Evolutionary conservation across 2,888 invertebrate genomes (phyloP).

Genomic region (Scelioninae gen. 1): DNA sequence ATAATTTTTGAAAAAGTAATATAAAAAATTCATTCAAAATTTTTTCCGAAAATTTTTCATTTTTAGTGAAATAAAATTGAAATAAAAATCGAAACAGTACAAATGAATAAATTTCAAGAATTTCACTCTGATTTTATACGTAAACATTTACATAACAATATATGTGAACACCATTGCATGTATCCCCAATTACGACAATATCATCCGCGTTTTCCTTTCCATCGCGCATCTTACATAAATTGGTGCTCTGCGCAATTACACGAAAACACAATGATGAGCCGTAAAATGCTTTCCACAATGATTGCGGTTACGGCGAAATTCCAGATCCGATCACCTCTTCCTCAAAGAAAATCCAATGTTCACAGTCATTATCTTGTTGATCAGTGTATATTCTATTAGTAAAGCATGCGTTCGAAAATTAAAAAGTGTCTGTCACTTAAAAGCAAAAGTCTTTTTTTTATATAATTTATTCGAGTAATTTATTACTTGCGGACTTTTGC

Average conservation of each 20-base stretch:
- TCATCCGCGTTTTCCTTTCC: background rate
- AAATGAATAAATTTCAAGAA: background rate
- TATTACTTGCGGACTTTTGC: no score
- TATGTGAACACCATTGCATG: conserved; percentile 6
- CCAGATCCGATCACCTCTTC: conserved; percentile 1
- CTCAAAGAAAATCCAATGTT: background rate
- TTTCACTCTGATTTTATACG: background rate
- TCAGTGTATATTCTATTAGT: background rate
- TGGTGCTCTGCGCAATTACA: conserved; percentile 5
- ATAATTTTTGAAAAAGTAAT: no score
- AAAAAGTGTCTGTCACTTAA: no score
- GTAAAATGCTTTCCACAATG: conserved; percentile 11
- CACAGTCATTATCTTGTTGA: background rate
- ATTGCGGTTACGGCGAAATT: background rate
- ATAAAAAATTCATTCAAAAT: no score
- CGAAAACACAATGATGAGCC: conserved; percentile 27
- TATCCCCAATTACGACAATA: background rate
- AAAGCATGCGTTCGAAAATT: background rate
- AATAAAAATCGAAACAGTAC: no score
- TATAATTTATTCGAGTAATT: no score
- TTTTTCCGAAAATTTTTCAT: background rate
- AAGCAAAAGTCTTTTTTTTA: no score
- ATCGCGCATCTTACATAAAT: conserved; percentile 5
- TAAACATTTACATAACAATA: background rate
- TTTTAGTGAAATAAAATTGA: background rate